Evolutionary conservation across 2,888 invertebrate species (phyloP), one percentile per base, ranked within the genome.

Genomic region (Strigamia transsilvanica): DNA sequence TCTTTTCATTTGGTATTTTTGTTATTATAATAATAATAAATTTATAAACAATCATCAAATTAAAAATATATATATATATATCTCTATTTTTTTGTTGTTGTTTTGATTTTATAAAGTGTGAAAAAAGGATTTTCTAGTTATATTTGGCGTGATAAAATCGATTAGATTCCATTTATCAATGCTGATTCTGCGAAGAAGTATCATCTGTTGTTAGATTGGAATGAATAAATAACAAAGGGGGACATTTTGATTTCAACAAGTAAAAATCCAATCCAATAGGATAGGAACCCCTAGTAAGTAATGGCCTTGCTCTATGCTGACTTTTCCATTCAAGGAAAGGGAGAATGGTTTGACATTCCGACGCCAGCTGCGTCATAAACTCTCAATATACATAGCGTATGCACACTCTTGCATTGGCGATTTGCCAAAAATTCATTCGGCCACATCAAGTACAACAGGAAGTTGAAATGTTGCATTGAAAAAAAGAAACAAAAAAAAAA

Each of bases 331-430:
- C 61, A 61, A 61, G 61, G 61, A 23, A 61, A 61, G 61, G 61
- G 61, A 61, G 61, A 61, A 61, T 61, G 61, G 61, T 61, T 61
- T 61, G 61, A 61, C 61, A 61, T 61, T 61, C 61, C 61, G 61
- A 61, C 61, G 61, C 61, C 61, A 61, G 61, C 23, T 61, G 61
- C 61, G 61, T 61, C 61, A 61, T 23, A 61, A 61, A 61, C 23
- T 61, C 61, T 61, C 61, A 61, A 61, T 61, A 61, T 21, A 61
- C 23, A 10, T 18, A 38, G 38, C 2, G 38, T 38, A 61, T 18
- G 46, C 46, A 61, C 23, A 18, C n/a, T 61, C 61, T 18, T 21
- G 61, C 23, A 10, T 61, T 61, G 61, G 61, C 18, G 5, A 10
- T 61, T 61, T 61, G 61, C 61, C 61, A 61, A 23, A 61, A 18